Evolutionary conservation across 2,797 vertebrate species (phyloP).

Genomic region (Tapirus indicus): DNA sequence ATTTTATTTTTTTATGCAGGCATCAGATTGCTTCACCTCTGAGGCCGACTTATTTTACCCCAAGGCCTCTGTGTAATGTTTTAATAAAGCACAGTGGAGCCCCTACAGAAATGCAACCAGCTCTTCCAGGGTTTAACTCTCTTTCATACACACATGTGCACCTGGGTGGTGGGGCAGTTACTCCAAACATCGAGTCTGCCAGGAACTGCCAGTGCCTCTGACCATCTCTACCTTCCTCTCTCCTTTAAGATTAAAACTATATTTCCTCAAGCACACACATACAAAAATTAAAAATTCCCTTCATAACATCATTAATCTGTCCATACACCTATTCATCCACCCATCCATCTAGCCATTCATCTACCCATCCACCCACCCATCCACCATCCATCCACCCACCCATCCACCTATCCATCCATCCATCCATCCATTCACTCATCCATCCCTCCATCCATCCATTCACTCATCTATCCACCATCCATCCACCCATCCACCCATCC

Average conservation of each 20-base stretch:
- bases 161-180: accelerated
- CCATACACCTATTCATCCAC: background rate
- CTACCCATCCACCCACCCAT: accelerated
- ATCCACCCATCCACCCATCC: accelerated
- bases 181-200: background rate
- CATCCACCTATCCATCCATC: background rate
- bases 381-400: accelerated
- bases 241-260: background rate
- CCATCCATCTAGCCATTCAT: background rate
- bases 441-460: accelerated
- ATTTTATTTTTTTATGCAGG: background rate
- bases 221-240: background rate
- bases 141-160: background rate
- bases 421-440: accelerated
- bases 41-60: background rate
- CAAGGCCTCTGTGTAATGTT: background rate
- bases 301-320: background rate
- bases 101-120: background rate
- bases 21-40: background rate
- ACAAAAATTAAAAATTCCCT: background rate
- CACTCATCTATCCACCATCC: accelerated
- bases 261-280: background rate
- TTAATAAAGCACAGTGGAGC: background rate
- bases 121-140: background rate
- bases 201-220: background rate